phyloP scores from a whole-genome alignment of 1,140 invertebrate species.

The Drosophila tsacasi region DNA sequence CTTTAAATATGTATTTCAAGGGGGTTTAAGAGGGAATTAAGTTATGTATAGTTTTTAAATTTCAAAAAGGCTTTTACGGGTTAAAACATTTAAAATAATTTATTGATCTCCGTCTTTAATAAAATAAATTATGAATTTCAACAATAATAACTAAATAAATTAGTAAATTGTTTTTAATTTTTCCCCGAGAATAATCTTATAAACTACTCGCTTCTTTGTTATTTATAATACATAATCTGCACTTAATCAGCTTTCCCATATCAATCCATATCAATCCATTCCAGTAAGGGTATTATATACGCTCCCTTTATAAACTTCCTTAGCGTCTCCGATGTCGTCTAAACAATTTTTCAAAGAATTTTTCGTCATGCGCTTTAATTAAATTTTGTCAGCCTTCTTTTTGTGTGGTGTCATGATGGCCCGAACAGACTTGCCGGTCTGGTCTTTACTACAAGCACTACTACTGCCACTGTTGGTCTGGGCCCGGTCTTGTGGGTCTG shows the following conservation, averaged over 20 bases:
- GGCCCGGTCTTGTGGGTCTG: slow-evolving; percentile 22
- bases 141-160: no score
- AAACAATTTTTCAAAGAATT: slow-evolving; percentile 65
- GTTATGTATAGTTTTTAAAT: no score
- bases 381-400: slow-evolving; percentile 71
- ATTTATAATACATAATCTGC: neutral
- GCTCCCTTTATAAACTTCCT: slow-evolving; percentile 16
- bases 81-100: no score
- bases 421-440: slow-evolving; percentile 33
- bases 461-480: neutral
- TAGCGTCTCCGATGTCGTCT: slow-evolving; percentile 18
- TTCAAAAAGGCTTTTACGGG: no score
- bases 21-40: no score
- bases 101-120: no score
- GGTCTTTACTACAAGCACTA: slow-evolving; percentile 8
- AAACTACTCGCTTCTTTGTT: neutral
- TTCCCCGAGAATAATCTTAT: neutral
- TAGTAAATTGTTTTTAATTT: no score
- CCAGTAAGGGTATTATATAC: slow-evolving; percentile 36
- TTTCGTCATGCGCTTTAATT: slow-evolving; percentile 81
- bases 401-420: slow-evolving; percentile 72
- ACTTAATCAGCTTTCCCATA: neutral
- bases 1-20: neutral
- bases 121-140: no score
- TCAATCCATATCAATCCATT: slow-evolving; percentile 8